These are phyloP conservation scores for Trichogramma dendrolimi DNA, from an alignment of 2,888 invertebrate species.

Conservation along the genomic window DNA sequence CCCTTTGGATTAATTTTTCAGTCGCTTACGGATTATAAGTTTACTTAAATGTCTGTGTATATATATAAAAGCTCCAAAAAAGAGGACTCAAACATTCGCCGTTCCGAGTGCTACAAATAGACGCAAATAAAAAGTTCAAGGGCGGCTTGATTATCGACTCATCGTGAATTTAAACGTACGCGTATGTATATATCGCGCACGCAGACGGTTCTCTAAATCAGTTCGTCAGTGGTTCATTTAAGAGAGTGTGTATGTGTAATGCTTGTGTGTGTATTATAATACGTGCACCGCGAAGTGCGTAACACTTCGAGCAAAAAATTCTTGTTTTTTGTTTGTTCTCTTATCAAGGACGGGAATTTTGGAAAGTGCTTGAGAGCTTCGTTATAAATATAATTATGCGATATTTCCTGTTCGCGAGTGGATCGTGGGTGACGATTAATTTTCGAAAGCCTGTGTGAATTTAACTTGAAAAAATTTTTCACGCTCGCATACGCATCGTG, in stretches of 20 bases:
- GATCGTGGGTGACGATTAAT: too few relatives aligned
- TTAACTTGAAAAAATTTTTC: too few relatives aligned
- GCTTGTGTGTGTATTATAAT: too few relatives aligned
- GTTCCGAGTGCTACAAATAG: constrained; percentile 6
- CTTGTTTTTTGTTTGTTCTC: neutral
- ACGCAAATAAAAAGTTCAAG: constrained; percentile 26
- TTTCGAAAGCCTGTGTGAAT: too few relatives aligned
- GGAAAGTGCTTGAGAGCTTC: constrained; percentile 12
- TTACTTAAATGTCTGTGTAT: too few relatives aligned
- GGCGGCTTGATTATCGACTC: constrained; percentile 30
- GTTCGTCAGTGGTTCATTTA: constrained; percentile 16
- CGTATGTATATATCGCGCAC: too few relatives aligned
- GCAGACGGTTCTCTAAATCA: constrained; percentile 27
- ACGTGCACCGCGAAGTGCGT: constrained; percentile 12
- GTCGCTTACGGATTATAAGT: too few relatives aligned
- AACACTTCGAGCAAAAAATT: constrained; percentile 16
- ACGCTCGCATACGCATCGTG: too few relatives aligned
- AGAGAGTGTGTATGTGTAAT: too few relatives aligned
- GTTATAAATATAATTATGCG: too few relatives aligned
- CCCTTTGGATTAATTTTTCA: too few relatives aligned
- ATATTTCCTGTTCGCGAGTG: too few relatives aligned
- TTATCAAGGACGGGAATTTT: constrained; percentile 27
- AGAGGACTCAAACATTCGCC: constrained; percentile 12
- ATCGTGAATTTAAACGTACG: constrained; percentile 23
- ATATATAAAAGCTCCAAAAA: constrained; percentile 21